Evolutionary conservation across 2,113 vertebrate genomes (phyloP).

Genomic region (Vombatus ursinus): DNA sequence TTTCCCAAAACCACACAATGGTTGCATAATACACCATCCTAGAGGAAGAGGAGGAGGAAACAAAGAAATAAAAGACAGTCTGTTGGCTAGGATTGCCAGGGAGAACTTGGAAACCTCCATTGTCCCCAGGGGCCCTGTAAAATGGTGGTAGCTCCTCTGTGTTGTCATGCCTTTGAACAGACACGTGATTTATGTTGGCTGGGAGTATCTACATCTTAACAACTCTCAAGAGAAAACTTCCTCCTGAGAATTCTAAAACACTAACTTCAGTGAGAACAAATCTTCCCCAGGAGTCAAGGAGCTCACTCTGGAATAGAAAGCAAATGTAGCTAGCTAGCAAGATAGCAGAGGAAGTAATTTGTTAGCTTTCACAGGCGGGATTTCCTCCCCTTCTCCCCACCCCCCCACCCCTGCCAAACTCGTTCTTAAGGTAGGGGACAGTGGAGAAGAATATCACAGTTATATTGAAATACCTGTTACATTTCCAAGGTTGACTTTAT

Average conservation of each 20-base stretch:
- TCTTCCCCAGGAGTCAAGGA: not conserved
- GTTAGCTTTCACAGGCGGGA: not conserved
- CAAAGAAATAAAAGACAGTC: not conserved
- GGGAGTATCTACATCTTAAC: not conserved
- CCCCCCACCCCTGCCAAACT: no score
- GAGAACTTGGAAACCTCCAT: not conserved
- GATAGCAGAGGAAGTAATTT: not conserved
- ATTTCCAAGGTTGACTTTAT: not conserved
- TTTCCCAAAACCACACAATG: not conserved
- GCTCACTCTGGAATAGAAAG: no score
- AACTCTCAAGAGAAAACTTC: not conserved
- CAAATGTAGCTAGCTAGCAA: not conserved
- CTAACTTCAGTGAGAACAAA: not conserved
- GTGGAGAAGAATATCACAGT: not conserved
- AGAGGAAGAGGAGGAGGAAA: not conserved
- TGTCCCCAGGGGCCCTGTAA: not conserved
- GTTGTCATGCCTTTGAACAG: not conserved
- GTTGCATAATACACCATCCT: not conserved
- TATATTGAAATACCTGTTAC: not conserved
- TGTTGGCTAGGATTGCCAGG: not conserved
- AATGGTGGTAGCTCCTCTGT: fast-evolving
- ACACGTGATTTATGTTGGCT: not conserved
- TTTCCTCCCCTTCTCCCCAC: not conserved
- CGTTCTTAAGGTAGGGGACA: not conserved
- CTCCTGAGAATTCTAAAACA: not conserved